phyloP scores from a whole-genome alignment of 2,888 invertebrate genomes.

The Flabesymbios commensalis region DNA sequence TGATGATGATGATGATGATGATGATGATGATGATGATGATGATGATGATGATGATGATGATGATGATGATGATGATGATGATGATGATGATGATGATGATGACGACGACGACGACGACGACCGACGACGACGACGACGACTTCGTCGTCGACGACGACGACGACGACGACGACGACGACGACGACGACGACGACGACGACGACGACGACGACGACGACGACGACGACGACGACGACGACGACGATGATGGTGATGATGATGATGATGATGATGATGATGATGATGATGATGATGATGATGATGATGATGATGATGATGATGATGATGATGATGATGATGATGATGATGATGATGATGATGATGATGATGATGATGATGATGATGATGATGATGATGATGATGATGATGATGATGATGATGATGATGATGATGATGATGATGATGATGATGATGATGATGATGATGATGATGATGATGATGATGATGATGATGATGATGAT shows the following conservation, averaged over 20 bases:
- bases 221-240: constrained; percentile 6
- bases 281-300: constrained; percentile 7
- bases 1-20: constrained; percentile 9
- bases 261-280: constrained; percentile 14
- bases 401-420: constrained; percentile 8
- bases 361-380: not conserved
- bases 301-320: constrained; percentile 6
- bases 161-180: constrained; percentile 4
- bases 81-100: not conserved
- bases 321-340: constrained; percentile 8
- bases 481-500: constrained; percentile 13
- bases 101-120: no score
- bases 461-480: constrained; percentile 6
- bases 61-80: constrained; percentile 6
- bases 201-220: constrained; percentile 4
- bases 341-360: constrained; percentile 3
- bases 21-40: constrained; percentile 6
- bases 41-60: constrained; percentile 8
- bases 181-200: constrained; percentile 1
- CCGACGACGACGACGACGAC: constrained; percentile 7
- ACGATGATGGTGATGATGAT: constrained; percentile 10
- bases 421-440: constrained; percentile 7
- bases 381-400: constrained; percentile 8
- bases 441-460: constrained; percentile 14
- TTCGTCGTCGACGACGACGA: constrained; percentile 6